Evolutionary conservation across 1,140 invertebrate genomes (phyloP).

Genomic region (Apocrypta bakeri): DNA sequence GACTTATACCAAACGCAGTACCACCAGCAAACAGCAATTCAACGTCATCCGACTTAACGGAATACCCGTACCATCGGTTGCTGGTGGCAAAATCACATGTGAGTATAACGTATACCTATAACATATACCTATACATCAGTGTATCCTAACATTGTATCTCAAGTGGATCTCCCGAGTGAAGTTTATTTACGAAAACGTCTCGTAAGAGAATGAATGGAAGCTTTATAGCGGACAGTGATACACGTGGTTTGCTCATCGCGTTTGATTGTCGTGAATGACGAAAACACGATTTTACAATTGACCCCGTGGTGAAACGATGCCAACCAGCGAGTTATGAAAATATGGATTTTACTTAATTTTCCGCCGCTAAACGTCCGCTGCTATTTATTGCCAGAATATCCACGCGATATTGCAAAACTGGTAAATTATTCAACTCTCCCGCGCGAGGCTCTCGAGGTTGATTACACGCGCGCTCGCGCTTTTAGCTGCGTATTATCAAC

Average conservation of each 20-base stretch:
- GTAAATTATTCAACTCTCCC: neutral
- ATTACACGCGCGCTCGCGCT: neutral
- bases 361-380: neutral
- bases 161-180: neutral
- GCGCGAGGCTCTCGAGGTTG: neutral
- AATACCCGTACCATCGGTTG: slow-evolving; percentile 81
- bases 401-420: neutral
- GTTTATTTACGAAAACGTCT: no score
- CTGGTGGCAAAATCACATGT: slow-evolving; percentile 84
- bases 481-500: neutral
- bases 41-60: slow-evolving; percentile 81
- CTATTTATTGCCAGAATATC: neutral
- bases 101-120: slow-evolving; percentile 63
- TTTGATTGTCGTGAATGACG: neutral
- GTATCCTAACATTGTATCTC: no score
- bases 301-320: neutral
- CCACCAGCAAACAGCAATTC: slow-evolving; percentile 66
- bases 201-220: no score
- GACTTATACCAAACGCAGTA: slow-evolving; percentile 63
- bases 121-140: no score
- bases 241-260: no score
- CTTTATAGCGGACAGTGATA: no score
- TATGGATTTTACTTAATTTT: neutral
- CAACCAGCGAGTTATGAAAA: neutral
- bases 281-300: neutral